phyloP scores from a whole-genome alignment of 2,797 vertebrate genomes.

The Falco biarmicus region DNA sequence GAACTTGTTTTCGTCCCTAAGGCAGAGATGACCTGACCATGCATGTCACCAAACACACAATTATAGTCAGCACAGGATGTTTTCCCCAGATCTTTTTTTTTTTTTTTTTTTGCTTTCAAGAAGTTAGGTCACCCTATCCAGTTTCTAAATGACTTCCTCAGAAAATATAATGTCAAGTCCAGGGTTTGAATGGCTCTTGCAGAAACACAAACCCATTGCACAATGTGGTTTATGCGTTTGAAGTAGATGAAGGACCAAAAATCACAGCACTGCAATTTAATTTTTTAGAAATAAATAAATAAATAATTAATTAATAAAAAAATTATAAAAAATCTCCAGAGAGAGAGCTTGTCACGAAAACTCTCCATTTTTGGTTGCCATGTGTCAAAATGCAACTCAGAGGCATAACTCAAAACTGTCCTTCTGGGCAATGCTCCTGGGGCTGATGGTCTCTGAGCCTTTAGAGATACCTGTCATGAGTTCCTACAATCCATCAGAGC shows the following conservation, averaged over 20 bases:
- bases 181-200: not conserved
- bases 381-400: not conserved
- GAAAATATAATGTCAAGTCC: not conserved
- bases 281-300: too few species aligned
- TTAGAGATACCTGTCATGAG: not conserved
- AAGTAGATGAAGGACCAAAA: not conserved
- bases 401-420: not conserved
- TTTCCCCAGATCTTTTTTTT: not conserved
- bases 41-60: not conserved
- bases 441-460: not conserved
- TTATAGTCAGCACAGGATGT: not conserved
- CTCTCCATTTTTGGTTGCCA: not conserved
- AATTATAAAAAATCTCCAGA: not conserved
- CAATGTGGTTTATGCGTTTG: not conserved
- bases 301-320: too few species aligned
- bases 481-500: not conserved
- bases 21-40: not conserved
- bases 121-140: conserved; percentile 12
- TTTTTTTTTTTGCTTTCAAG: not conserved
- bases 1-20: not conserved
- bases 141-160: conserved; percentile 56
- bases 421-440: not conserved
- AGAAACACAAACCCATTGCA: not conserved
- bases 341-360: not conserved
- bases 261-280: not conserved